Evolutionary conservation across 2,797 vertebrate species (phyloP), one percentile per base, ranked within the genome.

Genomic region (Austrolebias charrua): DNA sequence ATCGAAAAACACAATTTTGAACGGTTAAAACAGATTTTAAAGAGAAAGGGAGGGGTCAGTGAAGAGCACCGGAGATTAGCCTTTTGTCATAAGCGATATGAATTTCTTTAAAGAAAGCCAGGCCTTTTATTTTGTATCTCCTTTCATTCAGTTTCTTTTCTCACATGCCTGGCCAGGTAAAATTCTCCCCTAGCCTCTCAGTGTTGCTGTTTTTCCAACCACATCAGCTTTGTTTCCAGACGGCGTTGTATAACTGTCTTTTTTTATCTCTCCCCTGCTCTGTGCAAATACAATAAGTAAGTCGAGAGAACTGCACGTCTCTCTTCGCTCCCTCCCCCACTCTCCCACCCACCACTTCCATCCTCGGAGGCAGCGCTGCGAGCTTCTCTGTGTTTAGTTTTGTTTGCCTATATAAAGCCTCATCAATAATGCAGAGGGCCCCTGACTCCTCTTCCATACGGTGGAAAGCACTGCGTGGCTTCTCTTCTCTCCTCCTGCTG

Each of bases 401-500:
- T 89, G 88, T 87, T 91, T 87, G 85, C 83, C 89, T 87, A 90
- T 89, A 88, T 88, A 90, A 90, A 88, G 75, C 66, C 75, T 87
- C 80, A 89, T 91, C 86, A 89, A 91, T 91, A 89, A 90, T 90
- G 85, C 82, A 90, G 66, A 73, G 83, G 24, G 80, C 78, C 88
- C 80, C 82, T 66, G 83, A 84, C 84, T 88, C 81, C 80, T 73
- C 83, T 84, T 87, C 84, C 82, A 87, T 89, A 89, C 74, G 51
- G 60, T 81, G 68, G 69, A 72, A 31, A 57, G 77, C 67, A 72
- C 54, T 69, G 75, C 70, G 54, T 50, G 54, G 73, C 63, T 69
- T 81, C 81, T 76, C 71, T 78, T 63, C 47, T 52, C 60, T 67
- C 69, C 56, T 48, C 61, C 69, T 73, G 62, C 55, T 1, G 16